Conservation (phyloP, 2,113 vertebrate genomes). For the Phrynosoma platyrhinos region DNA sequence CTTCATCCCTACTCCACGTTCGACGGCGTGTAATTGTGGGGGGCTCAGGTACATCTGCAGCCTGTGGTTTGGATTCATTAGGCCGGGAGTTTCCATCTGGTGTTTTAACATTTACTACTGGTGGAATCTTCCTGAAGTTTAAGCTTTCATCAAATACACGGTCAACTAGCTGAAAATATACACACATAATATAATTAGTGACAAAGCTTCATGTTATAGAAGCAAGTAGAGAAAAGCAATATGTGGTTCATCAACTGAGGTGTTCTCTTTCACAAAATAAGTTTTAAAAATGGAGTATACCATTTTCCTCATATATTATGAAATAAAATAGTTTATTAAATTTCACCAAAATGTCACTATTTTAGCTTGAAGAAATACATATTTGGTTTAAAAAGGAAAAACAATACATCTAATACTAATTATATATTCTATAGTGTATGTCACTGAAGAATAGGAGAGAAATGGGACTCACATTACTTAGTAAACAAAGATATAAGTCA, state of each 20-base stretch:
- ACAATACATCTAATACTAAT: conserved; percentile 67
- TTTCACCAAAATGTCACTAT: neutral
- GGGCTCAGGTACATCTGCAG: conserved; percentile 87
- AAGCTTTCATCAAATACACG: conserved; percentile 99
- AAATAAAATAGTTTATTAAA: conserved; percentile 16
- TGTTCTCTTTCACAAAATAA: conserved; percentile 8
- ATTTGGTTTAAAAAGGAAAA: conserved; percentile 50
- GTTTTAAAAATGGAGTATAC: conserved; percentile 54
- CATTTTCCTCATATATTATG: conserved; percentile 31
- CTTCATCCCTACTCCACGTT: conserved; percentile 98
- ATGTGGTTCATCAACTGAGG: conserved; percentile 42
- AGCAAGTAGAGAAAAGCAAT: conserved; percentile 25
- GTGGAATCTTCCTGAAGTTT: conserved; percentile 98
- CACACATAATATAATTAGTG: conserved; percentile 48
- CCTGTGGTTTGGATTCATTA: conserved; percentile 84
- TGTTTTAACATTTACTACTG: conserved; percentile 87
- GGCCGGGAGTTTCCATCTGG: conserved; percentile 89
- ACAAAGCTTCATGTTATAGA: conserved; percentile 59
- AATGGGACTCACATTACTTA: conserved; percentile 41
- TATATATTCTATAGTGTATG: neutral
- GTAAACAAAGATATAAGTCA: conserved; percentile 45
- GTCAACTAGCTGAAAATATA: conserved; percentile 88
- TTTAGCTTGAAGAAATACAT: neutral
- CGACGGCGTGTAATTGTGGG: conserved; percentile 91
- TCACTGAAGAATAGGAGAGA: conserved; percentile 40